Evolutionary conservation across 2,113 vertebrate species (phyloP).

Genomic region (Lichenostomus cassidix): DNA sequence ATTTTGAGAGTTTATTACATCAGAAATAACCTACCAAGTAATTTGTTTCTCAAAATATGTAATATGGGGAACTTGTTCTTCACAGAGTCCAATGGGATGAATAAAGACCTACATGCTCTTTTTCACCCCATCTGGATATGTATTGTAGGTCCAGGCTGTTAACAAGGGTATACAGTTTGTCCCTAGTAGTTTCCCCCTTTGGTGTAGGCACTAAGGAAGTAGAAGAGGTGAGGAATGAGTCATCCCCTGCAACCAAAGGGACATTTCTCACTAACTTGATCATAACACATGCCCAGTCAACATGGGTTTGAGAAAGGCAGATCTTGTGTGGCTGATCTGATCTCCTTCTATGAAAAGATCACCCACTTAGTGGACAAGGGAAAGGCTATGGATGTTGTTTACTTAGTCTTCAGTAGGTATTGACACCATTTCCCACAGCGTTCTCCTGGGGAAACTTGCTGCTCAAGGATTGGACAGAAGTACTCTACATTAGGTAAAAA

Average conservation of each 20-base stretch:
- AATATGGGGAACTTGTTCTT: background rate
- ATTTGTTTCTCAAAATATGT: background rate
- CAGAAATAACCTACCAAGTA: background rate
- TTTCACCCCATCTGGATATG: background rate
- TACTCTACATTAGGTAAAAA: background rate
- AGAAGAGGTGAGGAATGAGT: background rate
- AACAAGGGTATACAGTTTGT: background rate
- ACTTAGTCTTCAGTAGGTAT: background rate
- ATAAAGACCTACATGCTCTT: background rate
- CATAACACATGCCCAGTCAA: background rate
- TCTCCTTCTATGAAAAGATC: background rate
- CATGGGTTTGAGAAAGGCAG: background rate
- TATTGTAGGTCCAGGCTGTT: background rate
- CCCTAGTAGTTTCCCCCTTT: background rate
- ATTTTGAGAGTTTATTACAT: background rate
- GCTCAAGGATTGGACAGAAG: background rate
- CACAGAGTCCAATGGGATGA: background rate
- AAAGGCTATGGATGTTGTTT: background rate
- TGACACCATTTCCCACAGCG: background rate
- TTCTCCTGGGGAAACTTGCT: background rate
- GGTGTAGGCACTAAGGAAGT: background rate
- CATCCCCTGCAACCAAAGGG: background rate
- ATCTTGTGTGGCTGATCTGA: background rate
- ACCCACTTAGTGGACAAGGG: too few species aligned
- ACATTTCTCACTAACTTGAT: background rate